Base-by-base conservation (phyloP, 2,888 invertebrate species). In the Dasypolia templi region DNA sequence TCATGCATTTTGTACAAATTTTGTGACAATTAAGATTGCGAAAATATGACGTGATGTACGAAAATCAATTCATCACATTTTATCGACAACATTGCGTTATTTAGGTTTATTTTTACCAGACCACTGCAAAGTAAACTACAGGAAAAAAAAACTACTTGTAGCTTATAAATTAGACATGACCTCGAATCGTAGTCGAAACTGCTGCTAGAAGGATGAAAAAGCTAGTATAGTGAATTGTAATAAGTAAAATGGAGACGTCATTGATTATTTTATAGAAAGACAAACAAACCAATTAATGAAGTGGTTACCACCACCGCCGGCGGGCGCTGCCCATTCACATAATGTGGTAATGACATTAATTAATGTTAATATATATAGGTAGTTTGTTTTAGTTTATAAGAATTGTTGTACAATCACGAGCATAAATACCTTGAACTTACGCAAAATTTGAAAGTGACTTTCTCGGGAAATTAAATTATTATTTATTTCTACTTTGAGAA, bases 91-190 rank as follows among this genome's bases (percentile, higher is more conserved):
- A 39, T 64, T 64, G 42, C 74, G 46, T 55, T 61, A 64, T 53
- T 46, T 22, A 19, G n/a, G n/a, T n/a, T n/a, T 73, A 61, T 72
- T 73, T 77, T 53, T 49, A 64, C 26, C 14, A 35, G 80, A 61
- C 80, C 74, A 77, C n/a, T 77, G 81, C 74, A 64, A 64, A 80
- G 74, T 29, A 14, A 44, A 74, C n/a, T n/a, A 42, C 55, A 64
- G 74, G 74, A 42, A 79, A 39, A 44, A 58, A 63, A 39, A 49
- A 22, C 11, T 11, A 35, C 56, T 42, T 14, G 26, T 19, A 79
- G 4, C 19, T 53, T 22, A 53, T 80, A 77, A 73, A 73, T 80
- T 58, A 46, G 44, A 64, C 11, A 59, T 73, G 59, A 26, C 74
- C 74, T 77, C 64, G 80, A 64, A 63, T 59, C 51, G 29, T 35